These are phyloP conservation scores for Pachycephus smyrnensis DNA, from an alignment of 2,888 invertebrate genomes.

Conservation along the genomic window DNA sequence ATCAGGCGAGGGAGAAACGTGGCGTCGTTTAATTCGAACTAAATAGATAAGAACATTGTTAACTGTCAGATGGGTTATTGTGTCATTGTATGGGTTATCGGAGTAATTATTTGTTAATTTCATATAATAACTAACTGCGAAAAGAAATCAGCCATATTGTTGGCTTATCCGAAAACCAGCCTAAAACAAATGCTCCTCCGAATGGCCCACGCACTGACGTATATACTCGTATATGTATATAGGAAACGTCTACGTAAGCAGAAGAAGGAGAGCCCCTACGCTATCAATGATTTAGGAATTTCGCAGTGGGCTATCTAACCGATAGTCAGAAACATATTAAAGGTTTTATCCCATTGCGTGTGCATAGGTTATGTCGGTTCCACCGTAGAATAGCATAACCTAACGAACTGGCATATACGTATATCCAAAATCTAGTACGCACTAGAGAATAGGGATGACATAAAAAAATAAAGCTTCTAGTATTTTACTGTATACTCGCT, in stretches of 20 bases:
- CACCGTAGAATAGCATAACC: background rate
- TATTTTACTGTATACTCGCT: background rate
- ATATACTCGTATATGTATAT: background rate
- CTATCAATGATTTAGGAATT: conserved; percentile 27
- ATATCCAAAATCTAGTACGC: background rate
- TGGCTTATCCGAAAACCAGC: background rate
- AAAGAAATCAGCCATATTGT: background rate
- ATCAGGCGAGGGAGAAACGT: background rate
- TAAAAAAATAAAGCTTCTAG: background rate
- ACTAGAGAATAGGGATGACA: background rate
- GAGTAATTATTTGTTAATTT: background rate
- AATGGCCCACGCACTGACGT: background rate
- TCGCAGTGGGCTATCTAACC: conserved; percentile 14
- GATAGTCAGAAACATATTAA: conserved; percentile 18
- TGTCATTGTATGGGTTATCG: background rate
- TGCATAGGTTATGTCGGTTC: background rate
- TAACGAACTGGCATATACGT: background rate
- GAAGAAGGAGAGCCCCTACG: background rate
- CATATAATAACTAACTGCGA: background rate
- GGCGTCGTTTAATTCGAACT: background rate
- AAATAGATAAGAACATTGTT: background rate
- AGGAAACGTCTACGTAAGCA: background rate
- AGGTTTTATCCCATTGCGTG: conserved; percentile 12
- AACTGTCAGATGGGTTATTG: background rate
- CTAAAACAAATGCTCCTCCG: background rate